Evolutionary conservation across 2,797 vertebrate genomes (phyloP).

Genomic region (Buceros bicornis): DNA sequence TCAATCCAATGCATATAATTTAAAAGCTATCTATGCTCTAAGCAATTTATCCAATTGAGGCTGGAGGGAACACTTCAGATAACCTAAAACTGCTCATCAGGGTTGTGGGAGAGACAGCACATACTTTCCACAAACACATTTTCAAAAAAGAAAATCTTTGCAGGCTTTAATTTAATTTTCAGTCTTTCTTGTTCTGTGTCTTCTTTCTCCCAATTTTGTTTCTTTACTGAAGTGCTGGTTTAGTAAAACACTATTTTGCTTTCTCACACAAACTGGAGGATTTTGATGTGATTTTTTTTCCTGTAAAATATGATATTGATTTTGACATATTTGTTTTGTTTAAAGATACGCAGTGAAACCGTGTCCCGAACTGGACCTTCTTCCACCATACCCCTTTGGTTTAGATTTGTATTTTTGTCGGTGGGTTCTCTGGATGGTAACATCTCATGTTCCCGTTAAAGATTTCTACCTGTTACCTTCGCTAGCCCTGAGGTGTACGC

Average conservation of each 20-base stretch:
- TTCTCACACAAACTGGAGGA: neutral
- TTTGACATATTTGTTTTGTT: neutral
- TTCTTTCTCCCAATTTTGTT: neutral
- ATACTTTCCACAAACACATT: neutral
- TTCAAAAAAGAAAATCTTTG: neutral
- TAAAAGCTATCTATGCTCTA: slow-evolving; percentile 5
- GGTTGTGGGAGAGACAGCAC: neutral
- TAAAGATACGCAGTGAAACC: neutral
- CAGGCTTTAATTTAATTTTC: neutral
- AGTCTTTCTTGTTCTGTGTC: neutral
- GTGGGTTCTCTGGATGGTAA: neutral
- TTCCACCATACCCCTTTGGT: neutral
- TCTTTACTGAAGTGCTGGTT: neutral
- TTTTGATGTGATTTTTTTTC: neutral
- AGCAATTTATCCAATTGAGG: neutral
- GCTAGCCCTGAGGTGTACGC: neutral
- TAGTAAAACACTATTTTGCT: neutral
- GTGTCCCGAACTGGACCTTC: neutral
- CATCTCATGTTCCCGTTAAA: neutral
- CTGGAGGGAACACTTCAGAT: slow-evolving; percentile 22
- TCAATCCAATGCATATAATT: slow-evolving; percentile 18
- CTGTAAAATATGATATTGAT: neutral
- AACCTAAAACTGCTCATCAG: neutral
- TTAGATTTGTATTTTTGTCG: neutral
- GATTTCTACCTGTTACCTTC: neutral